Base-by-base conservation (phyloP, 2,113 vertebrate species). In the Halichoeres trimaculatus region DNA sequence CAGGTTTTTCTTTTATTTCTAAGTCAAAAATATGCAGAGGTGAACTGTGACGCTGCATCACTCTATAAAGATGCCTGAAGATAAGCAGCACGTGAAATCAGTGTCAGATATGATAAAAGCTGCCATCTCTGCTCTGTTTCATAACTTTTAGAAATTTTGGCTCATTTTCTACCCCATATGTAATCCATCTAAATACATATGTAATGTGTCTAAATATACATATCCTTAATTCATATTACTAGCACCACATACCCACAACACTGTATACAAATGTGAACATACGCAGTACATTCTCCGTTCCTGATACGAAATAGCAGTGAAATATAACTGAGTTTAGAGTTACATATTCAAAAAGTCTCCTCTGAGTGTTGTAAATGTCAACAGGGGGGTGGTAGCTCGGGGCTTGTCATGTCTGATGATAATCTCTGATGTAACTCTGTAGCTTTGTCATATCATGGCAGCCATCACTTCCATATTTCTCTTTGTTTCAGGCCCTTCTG, bases 61-160 rank as follows among this genome's bases (percentile, higher is more conserved):
- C 34, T 85, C 66, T 30, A 14, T 52, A 38, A 34, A 59, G n/a
- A 66, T n/a, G n/a, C 70, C 1, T 57, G 78, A 75, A 68, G 60
- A 30, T 48, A 43, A 47, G 61, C 61, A 83, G 43, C 47, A 26
- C 22, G 17, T 73, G 4, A 67, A 72, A 72, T 75, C 36, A 76
- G 12, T 38, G 53, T 74, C 76, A 76, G 60, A 78, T 54, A 70
- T 6, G 35, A 9, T 22, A 8, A 19, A n/a, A n/a, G n/a, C n/a
- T n/a, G n/a, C n/a, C n/a, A n/a, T n/a, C n/a, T n/a, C n/a, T n/a
- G n/a, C n/a, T n/a, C n/a, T n/a, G n/a, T n/a, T n/a, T n/a, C n/a
- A n/a, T n/a, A n/a, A n/a, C n/a, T n/a, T n/a, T n/a, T n/a, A n/a
- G n/a, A n/a, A n/a, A n/a, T n/a, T n/a, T n/a, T n/a, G n/a, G n/a